Evolutionary conservation across 1,140 invertebrate genomes (phyloP), one percentile per base, ranked within the genome.

Genomic region (Littorina saxatilis): DNA sequence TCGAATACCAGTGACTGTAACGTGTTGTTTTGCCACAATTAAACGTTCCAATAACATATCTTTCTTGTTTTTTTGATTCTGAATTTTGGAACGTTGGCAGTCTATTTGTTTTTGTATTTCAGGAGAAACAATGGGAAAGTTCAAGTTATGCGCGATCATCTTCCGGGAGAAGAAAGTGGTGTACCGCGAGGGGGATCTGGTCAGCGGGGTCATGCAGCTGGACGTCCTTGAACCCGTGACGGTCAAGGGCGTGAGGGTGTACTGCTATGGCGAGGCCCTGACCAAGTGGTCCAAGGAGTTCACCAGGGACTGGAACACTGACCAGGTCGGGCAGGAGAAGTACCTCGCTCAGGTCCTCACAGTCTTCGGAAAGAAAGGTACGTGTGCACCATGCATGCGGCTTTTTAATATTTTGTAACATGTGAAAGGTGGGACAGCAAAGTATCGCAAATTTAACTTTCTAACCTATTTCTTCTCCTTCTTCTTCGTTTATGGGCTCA

Each of bases 151-250:
- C 39, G 35, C 32, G 7, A 43, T 84, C 15, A 23, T 43, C n/a
- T 39, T 81, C 4, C 50, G 37, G 50, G 55, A 79, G 7, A 32
- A 81, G 5, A 77, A 79, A 43, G 75, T 81, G n/a, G 79, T 85
- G 15, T 83, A 81, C 79, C 37, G 84, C 11, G 78, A 68, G n/a
- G 81, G 79, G 29, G 84, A 85, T 23, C 40, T 39, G 27, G 81
- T 85, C 15, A 80, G 27, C 20, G 84, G 84, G 3, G 39, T 32
- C 5, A 72, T 79, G 15, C 37, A 32, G 9, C 40, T 85, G 29
- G 76, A 83, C 7, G 74, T 83, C 27, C 37, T 39, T 43, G 84
- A 79, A 27, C 47, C 76, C 11, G 29, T 85, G 27, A 80, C 23
- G 35, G 79, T 79, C 5, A 83, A 74, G 43, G n/a, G 13, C 5